Conservation (phyloP, 1,140 invertebrate genomes). For the Rhynchophorus ferrugineus region DNA sequence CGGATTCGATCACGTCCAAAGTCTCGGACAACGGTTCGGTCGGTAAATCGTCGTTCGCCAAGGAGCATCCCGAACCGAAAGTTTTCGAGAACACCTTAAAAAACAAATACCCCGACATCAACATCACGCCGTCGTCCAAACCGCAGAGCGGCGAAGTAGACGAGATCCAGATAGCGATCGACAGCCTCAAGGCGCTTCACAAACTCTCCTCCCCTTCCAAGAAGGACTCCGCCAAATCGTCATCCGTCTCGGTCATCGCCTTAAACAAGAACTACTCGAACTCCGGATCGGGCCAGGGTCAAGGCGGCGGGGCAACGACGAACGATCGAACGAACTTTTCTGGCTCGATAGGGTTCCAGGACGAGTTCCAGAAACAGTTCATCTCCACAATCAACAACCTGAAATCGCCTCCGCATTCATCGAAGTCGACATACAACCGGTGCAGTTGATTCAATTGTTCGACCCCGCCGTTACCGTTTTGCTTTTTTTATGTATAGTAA, state of each 20-base stretch:
- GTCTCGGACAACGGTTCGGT: neutral
- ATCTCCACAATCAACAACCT: slow-evolving; percentile 28
- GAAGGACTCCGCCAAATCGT: slow-evolving; percentile 21
- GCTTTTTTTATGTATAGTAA: slow-evolving; percentile 7
- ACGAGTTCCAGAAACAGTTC: slow-evolving; percentile 39
- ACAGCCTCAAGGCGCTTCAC: slow-evolving; percentile 36
- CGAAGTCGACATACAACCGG: slow-evolving; percentile 23
- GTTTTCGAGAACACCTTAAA: slow-evolving; percentile 4
- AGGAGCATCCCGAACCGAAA: neutral
- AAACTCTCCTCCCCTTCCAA: slow-evolving; percentile 32
- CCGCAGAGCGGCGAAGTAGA: slow-evolving; percentile 27
- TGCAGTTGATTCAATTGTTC: slow-evolving; percentile 27
- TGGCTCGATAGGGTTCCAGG: slow-evolving; percentile 31
- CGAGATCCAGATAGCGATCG: slow-evolving; percentile 37
- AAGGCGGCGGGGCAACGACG: slow-evolving; percentile 7
- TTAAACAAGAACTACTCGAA: slow-evolving; percentile 37
- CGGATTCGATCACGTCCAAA: slow-evolving; percentile 13
- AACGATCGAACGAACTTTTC: slow-evolving; percentile 11
- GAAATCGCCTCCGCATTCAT: slow-evolving; percentile 2
- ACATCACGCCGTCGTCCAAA: slow-evolving; percentile 6
- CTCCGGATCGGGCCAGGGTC: slow-evolving; percentile 14
- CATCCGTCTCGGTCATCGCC: slow-evolving; percentile 37
- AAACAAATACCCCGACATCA: slow-evolving; percentile 7
- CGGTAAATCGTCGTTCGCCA: neutral
- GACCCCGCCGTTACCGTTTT: neutral